Conservation (phyloP, 2,888 invertebrate genomes). For the Antitype chi region DNA sequence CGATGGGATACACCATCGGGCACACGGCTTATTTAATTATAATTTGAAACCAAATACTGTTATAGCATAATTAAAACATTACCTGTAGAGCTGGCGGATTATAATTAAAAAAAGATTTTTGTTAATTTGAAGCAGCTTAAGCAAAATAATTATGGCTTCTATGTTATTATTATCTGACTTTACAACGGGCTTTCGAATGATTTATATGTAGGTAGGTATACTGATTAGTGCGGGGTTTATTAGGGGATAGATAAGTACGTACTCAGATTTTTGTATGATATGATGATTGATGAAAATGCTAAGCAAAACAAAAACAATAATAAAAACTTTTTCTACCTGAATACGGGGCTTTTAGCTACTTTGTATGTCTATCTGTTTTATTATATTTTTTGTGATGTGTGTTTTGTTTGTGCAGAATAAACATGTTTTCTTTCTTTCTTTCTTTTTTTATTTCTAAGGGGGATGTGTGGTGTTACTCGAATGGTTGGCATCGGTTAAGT, state of each 20-base stretch:
- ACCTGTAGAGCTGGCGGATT: constrained; percentile 5
- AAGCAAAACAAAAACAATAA: too few species aligned
- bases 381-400: too few species aligned
- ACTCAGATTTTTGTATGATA: not conserved
- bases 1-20: not conserved
- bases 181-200: not conserved
- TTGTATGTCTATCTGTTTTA: too few species aligned
- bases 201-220: not conserved
- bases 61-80: constrained; percentile 25
- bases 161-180: not conserved
- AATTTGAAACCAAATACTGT: constrained; percentile 20
- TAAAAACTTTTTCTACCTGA: too few species aligned
- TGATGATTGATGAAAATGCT: too few species aligned
- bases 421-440: too few species aligned
- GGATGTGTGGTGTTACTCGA: too few species aligned
- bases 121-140: constrained; percentile 11
- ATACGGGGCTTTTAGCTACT: too few species aligned
- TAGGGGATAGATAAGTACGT: too few species aligned
- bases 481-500: too few species aligned
- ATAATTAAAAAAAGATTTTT: constrained; percentile 28
- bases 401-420: too few species aligned
- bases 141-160: constrained; percentile 17
- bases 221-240: not conserved
- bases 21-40: not conserved
- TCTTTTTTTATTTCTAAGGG: too few species aligned